A percentile compares a stretch with the other conserved stretches of the same genome.
phyloP scores from a whole-genome alignment of 1,140 invertebrate genomes.

The Atopsyche davidsoni region DNA sequence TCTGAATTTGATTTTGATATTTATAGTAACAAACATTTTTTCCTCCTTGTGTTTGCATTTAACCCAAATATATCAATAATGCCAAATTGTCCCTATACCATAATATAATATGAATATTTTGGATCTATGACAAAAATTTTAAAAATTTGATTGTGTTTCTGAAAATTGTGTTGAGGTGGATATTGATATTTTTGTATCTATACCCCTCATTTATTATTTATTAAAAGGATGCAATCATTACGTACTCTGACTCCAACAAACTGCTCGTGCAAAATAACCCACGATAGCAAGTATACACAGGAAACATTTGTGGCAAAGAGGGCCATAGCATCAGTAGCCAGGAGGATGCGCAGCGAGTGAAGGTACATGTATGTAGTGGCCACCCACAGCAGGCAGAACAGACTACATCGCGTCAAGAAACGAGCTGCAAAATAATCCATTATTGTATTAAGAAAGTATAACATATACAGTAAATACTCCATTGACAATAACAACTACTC shows the following conservation, averaged over 20 bases:
- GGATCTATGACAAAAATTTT: slow-evolving; percentile 3
- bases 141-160: not conserved
- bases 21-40: no score
- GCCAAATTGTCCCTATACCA: slow-evolving; percentile 10
- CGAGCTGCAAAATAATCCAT: slow-evolving; percentile 51
- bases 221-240: no score
- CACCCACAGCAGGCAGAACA: slow-evolving; percentile 87
- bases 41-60: no score
- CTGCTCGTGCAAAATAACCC: slow-evolving; percentile 93
- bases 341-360: slow-evolving; percentile 73
- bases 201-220: no score
- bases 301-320: slow-evolving; percentile 90
- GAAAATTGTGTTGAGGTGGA: no score
- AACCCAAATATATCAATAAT: no score
- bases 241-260: slow-evolving; percentile 92
- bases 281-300: slow-evolving; percentile 88
- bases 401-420: slow-evolving; percentile 75
- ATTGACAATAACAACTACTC: not conserved
- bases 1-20: not conserved
- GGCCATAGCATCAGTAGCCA: slow-evolving; percentile 87
- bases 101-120: slow-evolving; percentile 15
- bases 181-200: no score
- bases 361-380: slow-evolving; percentile 91
- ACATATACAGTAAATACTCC: not conserved
- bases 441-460: not conserved